phyloP scores from a whole-genome alignment of 2,113 vertebrate genomes.

The Pseudolaguvia tuberculata region DNA sequence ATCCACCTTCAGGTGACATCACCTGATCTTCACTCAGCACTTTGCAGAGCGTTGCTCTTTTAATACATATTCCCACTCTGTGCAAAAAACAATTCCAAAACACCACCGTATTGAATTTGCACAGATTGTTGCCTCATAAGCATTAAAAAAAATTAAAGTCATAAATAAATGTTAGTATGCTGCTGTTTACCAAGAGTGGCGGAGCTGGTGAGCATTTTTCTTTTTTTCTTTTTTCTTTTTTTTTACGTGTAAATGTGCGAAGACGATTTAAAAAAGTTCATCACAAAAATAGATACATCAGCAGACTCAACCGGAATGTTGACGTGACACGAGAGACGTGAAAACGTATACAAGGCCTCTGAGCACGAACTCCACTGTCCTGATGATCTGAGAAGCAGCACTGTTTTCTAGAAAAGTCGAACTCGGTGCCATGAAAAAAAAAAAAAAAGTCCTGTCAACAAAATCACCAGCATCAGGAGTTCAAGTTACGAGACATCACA shows the following conservation, averaged over 20 bases:
- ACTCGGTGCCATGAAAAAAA: slow-evolving; percentile 34
- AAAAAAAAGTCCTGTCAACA: slow-evolving; percentile 6
- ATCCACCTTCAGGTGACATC: too few species aligned
- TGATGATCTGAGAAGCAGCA: slow-evolving; percentile 45
- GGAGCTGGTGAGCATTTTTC: background rate
- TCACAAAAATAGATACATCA: slow-evolving; percentile 25
- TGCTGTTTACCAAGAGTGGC: slow-evolving; percentile 66
- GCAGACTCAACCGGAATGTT: slow-evolving; percentile 22
- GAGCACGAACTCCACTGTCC: slow-evolving; percentile 31
- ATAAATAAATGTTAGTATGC: slow-evolving; percentile 23
- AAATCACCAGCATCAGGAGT: slow-evolving; percentile 42
- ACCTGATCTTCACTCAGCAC: slow-evolving; percentile 52
- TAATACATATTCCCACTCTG: slow-evolving; percentile 11
- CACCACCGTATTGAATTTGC: slow-evolving; percentile 8
- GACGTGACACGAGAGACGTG: slow-evolving; percentile 14
- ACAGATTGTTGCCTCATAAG: slow-evolving; percentile 26
- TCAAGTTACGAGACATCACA: slow-evolving; percentile 51
- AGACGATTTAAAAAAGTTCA: slow-evolving; percentile 50
- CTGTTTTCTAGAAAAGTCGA: slow-evolving; percentile 38
- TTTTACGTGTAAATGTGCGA: slow-evolving; percentile 52
- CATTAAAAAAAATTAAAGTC: slow-evolving; percentile 14
- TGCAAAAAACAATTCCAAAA: slow-evolving; percentile 17
- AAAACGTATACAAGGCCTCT: slow-evolving; percentile 51
- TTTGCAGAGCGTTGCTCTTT: slow-evolving; percentile 12
- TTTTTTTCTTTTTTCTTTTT: background rate